Evolutionary conservation across 2,113 vertebrate genomes (phyloP).

Genomic region (Peucedramus taeniatus): DNA sequence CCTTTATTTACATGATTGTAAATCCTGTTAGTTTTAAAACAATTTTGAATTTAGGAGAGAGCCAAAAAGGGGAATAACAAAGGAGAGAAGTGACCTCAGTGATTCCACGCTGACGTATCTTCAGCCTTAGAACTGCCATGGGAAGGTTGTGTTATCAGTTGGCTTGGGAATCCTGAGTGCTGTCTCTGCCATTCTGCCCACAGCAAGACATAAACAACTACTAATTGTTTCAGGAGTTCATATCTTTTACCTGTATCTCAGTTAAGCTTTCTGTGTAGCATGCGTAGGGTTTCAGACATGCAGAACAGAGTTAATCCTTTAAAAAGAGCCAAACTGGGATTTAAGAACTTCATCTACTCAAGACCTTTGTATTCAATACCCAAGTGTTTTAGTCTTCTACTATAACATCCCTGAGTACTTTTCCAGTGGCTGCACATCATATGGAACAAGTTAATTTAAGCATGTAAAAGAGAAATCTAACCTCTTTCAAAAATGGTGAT

Average conservation of each 20-base stretch:
- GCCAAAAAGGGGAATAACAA: constrained; percentile 57
- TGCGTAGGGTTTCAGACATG: neutral
- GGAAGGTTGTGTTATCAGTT: constrained; percentile 49
- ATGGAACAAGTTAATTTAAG: neutral
- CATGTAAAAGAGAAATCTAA: neutral
- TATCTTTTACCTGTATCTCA: neutral
- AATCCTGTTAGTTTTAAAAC: constrained; percentile 61
- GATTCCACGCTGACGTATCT: constrained; percentile 17
- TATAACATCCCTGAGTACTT: neutral
- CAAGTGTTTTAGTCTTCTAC: neutral
- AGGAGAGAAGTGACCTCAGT: constrained; percentile 60
- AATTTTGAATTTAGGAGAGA: constrained; percentile 41
- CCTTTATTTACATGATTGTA: constrained; percentile 61
- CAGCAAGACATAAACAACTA: constrained; percentile 37
- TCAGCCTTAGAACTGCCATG: constrained; percentile 39
- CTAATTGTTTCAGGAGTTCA: neutral
- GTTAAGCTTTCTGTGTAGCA: neutral
- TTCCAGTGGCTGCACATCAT: neutral
- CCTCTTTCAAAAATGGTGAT: neutral
- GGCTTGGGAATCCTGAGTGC: constrained; percentile 29
- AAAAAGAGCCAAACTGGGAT: neutral
- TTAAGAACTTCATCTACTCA: neutral
- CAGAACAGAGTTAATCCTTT: neutral
- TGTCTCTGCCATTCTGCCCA: constrained; percentile 4
- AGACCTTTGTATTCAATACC: neutral